phyloP scores from a whole-genome alignment of 2,113 vertebrate species.

The Noctilio leporinus region DNA sequence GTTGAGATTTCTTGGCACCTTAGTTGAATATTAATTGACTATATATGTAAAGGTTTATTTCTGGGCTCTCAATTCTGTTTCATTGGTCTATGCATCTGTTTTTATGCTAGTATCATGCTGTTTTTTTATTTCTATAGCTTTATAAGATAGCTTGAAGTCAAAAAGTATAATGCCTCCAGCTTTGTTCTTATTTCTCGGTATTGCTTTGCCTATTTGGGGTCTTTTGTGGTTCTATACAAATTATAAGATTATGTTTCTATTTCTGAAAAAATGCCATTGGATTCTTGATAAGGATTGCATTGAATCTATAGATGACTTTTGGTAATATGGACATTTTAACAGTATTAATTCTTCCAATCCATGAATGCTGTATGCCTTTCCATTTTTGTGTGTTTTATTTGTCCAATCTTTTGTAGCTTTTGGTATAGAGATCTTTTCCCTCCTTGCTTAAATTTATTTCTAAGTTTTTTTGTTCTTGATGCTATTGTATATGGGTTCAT shows the following conservation, averaged over 20 bases:
- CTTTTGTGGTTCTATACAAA: background rate
- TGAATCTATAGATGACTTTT: background rate
- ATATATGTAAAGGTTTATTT: too few relatives aligned
- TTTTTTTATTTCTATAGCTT: too few relatives aligned
- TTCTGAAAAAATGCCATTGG: background rate
- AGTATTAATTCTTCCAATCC: background rate
- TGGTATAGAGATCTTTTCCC: background rate
- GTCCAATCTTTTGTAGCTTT: background rate
- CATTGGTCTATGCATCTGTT: too few relatives aligned
- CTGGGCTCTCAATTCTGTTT: too few relatives aligned
- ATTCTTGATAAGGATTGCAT: background rate
- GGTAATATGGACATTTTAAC: background rate
- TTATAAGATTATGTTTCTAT: background rate
- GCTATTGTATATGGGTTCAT: background rate
- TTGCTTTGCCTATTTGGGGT: background rate
- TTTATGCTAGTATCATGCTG: too few relatives aligned
- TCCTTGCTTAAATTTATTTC: background rate
- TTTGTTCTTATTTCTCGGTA: background rate
- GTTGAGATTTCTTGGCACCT: too few relatives aligned
- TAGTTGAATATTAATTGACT: too few relatives aligned
- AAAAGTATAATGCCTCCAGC: background rate
- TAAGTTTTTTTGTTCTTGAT: background rate
- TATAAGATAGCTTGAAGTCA: background rate
- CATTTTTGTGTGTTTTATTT: background rate
- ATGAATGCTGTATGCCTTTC: background rate